Base-by-base conservation (phyloP, 2,113 vertebrate species). In the Capreolus pygargus region DNA sequence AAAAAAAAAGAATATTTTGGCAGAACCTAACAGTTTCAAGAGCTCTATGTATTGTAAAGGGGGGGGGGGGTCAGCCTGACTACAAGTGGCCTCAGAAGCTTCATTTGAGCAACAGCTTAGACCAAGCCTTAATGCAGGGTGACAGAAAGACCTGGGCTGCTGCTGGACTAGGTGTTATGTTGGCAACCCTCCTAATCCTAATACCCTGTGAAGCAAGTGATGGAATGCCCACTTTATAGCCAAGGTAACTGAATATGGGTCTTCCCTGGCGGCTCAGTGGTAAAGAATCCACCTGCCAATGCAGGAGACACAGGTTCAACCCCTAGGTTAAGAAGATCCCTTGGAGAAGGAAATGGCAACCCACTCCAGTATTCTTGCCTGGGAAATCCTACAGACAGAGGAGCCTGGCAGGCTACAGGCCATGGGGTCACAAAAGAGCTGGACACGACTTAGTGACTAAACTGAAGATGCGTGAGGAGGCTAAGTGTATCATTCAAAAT, bases 71-170 rank as follows among this genome's bases (percentile, higher is more conserved):
- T 95, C 60, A 36, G 3, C 54, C 67, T 89, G 54, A 54, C 33
- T 19, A 83, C 36, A 86, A 14, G 28, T 88, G 39, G 45, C 70
- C 70, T 90, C 60, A 89, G 45, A 94, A 92, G 28, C 39, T 96
- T 96, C 87, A 89, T 16, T 76, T 76, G 78, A 78, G 39, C 10
- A 58, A 92, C 19, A 27, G 91, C 43, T 95, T 97, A 78, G 78
- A 33, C 23, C 23, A 94, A 43, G 39, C 17, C 43, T 81, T 94
- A 45, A 92, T 91, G 23, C 30, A 95, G 30, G 39, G 60, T 81
- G n/a, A 83, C 45, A 95, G 39, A 93, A 95, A 95, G 33, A 82
- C 7, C 61, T 8, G 27, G 58, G 76, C 36, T 70, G 85, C 43
- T 87, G 47, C 33, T 86, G 11, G 61, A 21, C 50, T 76, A 81